Conservation (phyloP, 2,888 invertebrate species). For the Neoaliturus tenellus region DNA sequence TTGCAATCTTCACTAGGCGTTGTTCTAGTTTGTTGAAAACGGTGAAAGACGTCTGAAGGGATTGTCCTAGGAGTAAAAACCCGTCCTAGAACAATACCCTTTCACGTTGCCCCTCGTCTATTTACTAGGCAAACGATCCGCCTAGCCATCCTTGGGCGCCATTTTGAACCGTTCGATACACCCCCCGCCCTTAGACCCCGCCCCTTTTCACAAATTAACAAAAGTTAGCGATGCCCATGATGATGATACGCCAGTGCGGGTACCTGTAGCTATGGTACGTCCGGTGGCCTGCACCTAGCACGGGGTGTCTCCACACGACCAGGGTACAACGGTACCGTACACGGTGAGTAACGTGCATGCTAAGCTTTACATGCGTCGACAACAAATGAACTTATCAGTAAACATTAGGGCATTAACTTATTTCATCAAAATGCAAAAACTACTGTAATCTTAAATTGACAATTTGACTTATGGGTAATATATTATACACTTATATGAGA, state of each 20-base stretch:
- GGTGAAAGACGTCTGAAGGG: conserved; percentile 33
- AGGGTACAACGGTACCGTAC: neutral
- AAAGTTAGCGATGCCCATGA: conserved; percentile 26
- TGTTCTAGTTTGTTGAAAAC: conserved; percentile 1
- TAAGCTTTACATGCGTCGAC: too few relatives aligned
- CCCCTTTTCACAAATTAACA: conserved; percentile 48
- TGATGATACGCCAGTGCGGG: conserved; percentile 31
- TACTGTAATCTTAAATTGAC: too few relatives aligned
- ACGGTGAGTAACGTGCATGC: neutral
- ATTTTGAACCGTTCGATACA: conserved; percentile 47
- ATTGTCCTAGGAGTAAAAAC: conserved; percentile 15
- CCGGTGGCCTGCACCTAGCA: neutral
- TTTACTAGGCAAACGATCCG: conserved; percentile 42
- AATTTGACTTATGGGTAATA: too few relatives aligned
- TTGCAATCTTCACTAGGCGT: neutral
- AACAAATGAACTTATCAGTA: too few relatives aligned
- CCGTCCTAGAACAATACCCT: neutral
- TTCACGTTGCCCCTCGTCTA: conserved; percentile 9
- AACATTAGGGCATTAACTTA: too few relatives aligned
- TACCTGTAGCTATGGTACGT: neutral
- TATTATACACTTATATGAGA: too few relatives aligned
- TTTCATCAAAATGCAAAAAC: too few relatives aligned
- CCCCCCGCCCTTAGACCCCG: conserved; percentile 12
- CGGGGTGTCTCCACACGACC: neutral
- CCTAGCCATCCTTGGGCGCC: conserved; percentile 31